phyloP scores from a whole-genome alignment of 2,113 vertebrate species.

The Dendrocopos noguchii region DNA sequence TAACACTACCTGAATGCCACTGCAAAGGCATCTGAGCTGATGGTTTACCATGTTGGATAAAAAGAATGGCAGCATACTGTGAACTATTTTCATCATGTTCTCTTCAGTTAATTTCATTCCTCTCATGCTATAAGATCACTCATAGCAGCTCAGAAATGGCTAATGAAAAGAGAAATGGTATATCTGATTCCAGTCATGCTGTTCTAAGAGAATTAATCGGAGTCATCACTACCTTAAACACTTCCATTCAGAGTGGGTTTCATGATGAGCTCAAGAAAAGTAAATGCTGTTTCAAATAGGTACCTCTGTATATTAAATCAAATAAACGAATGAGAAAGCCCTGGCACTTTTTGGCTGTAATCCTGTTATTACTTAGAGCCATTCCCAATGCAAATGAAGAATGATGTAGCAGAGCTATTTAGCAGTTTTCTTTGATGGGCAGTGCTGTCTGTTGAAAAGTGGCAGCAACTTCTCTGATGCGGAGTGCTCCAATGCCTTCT shows the following conservation, averaged over 20 bases:
- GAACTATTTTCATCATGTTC: constrained; percentile 5
- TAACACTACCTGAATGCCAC: background rate
- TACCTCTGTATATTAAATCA: constrained; percentile 68
- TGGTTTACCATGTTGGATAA: background rate
- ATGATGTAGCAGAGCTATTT: constrained; percentile 44
- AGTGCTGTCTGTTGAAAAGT: constrained; percentile 24
- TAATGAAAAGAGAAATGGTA: constrained; percentile 44
- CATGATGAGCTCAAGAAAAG: constrained; percentile 63
- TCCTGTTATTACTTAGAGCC: constrained; percentile 63
- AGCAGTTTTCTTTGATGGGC: constrained; percentile 64
- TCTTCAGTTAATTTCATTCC: background rate
- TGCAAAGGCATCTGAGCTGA: background rate
- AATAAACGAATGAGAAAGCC: constrained; percentile 66
- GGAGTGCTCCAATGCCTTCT: background rate
- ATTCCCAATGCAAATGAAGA: constrained; percentile 68
- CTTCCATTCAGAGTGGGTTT: constrained; percentile 56
- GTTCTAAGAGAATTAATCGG: constrained; percentile 49
- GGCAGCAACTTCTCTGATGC: constrained; percentile 5
- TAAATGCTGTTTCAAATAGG: constrained; percentile 68
- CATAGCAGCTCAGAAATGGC: constrained; percentile 16
- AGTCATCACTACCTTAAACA: constrained; percentile 59
- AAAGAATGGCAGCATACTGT: background rate
- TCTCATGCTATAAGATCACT: background rate
- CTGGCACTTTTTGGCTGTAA: constrained; percentile 62
- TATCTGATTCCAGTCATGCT: constrained; percentile 24